Evolutionary conservation across 2,113 vertebrate species (phyloP), one percentile per base, ranked within the genome.

Genomic region (Lipotes vexillifer): DNA sequence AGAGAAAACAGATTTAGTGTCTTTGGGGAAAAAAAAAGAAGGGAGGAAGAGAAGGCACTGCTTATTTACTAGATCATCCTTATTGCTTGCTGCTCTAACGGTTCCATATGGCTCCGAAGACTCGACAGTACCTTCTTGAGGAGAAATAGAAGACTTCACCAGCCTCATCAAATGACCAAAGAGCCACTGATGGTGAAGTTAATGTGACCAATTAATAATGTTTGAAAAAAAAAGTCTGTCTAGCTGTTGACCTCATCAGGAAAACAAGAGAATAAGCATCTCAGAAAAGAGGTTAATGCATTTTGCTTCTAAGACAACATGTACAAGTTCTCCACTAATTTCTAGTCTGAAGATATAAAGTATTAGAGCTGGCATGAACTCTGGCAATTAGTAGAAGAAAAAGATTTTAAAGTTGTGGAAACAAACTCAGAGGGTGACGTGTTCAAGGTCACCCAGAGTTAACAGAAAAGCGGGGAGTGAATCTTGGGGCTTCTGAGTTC

Each of bases 371-470:
- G 86, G 46, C 81, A 49, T 9, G 5, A 80, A 85, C 20, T 57
- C 59, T 49, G 65, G 49, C 27, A 23, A 81, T 90, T 33, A 63
- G 36, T 29, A 14, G n/a, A 72, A 85, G 57, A 86, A 61, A 92
- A 93, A 20, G 36, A 57, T 69, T 90, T 69, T 83, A 83, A 72
- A 52, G 49, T 49, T 95, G 55, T 89, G 59, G 72, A 96, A 97
- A 94, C 57, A 86, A 46, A 68, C 18, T 92, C 69, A 63, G 81
- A 78, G 52, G 69, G 80, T 77, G 75, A 57, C 1, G 4, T 41
- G 78, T n/a, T 87, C 86, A 94, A 96, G 93, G 98, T 97, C 96
- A 94, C 27, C 21, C 33, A 9, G 82, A 66, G 88, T 96, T 80
- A 68, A 69, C 5, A 91, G 85, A 21, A 83, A 78, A 88, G 59